Evolutionary conservation across 2,888 invertebrate species (phyloP).

Genomic region (Rotaria socialis): DNA sequence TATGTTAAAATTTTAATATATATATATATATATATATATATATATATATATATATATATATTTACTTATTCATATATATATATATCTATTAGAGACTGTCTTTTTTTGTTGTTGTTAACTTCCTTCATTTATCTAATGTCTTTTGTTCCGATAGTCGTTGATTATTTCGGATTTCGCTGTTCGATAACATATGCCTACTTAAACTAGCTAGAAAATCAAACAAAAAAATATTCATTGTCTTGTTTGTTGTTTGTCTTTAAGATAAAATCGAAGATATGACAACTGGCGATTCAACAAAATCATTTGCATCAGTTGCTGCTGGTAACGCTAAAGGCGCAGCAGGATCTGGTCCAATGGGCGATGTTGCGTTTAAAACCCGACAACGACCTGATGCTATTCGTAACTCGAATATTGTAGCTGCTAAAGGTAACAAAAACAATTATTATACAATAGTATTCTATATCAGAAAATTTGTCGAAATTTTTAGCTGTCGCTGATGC

Average conservation of each 20-base stretch:
- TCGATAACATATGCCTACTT: neutral
- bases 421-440: conserved; percentile 68
- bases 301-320: conserved; percentile 28
- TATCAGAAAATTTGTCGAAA: conserved; percentile 53
- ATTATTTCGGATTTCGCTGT: conserved; percentile 9
- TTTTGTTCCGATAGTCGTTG: neutral
- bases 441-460: conserved; percentile 59
- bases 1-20: too few relatives aligned
- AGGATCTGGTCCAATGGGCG: neutral
- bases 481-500: conserved; percentile 88
- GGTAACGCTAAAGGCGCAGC: neutral
- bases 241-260: conserved; percentile 17
- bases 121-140: neutral
- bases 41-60: conserved; percentile 1
- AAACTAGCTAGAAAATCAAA: neutral
- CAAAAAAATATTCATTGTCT: neutral
- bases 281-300: neutral
- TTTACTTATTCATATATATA: neutral
- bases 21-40: neutral
- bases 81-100: neutral
- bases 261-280: neutral
- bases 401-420: conserved; percentile 44
- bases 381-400: conserved; percentile 44
- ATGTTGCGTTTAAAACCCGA: conserved; percentile 40
- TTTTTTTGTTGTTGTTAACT: neutral